Evolutionary conservation across 2,797 vertebrate genomes (phyloP).

Genomic region (Rhadinocentrus ornatus): DNA sequence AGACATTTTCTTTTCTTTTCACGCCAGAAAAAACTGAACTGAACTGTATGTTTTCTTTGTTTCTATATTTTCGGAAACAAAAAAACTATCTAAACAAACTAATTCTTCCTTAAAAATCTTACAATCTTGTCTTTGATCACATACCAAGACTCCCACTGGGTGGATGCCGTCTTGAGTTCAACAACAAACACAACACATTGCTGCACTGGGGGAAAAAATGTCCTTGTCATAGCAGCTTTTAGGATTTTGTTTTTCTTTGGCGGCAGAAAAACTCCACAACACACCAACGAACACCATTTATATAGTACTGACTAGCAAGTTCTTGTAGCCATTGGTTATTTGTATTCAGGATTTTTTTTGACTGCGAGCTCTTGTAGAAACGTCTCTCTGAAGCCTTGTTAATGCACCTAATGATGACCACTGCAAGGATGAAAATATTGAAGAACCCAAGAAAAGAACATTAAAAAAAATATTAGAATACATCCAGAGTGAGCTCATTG

Average conservation of each 20-base stretch:
- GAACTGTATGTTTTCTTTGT: neutral
- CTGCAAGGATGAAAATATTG: neutral
- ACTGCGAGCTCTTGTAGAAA: neutral
- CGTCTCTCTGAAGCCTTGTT: neutral
- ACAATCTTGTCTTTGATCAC: slow-evolving; percentile 52
- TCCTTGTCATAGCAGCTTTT: neutral
- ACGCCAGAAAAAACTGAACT: neutral
- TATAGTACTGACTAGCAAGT: neutral
- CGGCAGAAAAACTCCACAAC: slow-evolving; percentile 16
- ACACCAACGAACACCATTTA: neutral
- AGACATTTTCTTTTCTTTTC: too few relatives aligned
- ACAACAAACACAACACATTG: slow-evolving; percentile 44
- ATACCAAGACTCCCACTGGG: slow-evolving; percentile 27
- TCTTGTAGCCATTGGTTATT: too few relatives aligned
- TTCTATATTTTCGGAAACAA: neutral
- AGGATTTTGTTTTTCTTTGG: slow-evolving; percentile 1
- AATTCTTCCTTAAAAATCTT: too few relatives aligned
- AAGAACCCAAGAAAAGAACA: neutral
- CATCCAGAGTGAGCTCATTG: neutral
- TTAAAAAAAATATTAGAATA: neutral
- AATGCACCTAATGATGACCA: neutral
- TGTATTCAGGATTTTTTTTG: neutral
- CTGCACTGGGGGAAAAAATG: slow-evolving; percentile 1
- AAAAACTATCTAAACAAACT: too few relatives aligned
- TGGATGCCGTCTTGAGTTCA: slow-evolving; percentile 36